phyloP scores from a whole-genome alignment of 2,888 invertebrate species.

The Parapristionchus giblindavisi region DNA sequence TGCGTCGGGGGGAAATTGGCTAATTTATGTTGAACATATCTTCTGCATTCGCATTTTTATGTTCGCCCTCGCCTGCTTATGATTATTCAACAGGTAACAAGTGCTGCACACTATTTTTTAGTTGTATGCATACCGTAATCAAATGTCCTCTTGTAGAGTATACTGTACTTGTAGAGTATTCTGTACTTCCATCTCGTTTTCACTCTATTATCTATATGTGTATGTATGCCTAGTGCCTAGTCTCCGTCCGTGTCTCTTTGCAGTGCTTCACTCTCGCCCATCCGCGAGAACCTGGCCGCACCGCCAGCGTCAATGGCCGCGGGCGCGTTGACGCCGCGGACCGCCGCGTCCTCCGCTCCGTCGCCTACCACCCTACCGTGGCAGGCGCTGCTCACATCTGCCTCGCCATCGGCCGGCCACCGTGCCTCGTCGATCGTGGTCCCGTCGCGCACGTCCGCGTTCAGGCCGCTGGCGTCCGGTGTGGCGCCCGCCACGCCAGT shows the following conservation, averaged over 20 bases:
- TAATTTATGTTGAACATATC: no score
- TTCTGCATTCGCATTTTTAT: no score
- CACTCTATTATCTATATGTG: neutral
- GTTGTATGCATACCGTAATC: no score
- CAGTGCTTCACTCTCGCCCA: constrained; percentile 17
- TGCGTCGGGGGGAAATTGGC: no score
- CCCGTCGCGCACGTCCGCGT: constrained; percentile 26
- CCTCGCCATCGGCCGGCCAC: constrained; percentile 4
- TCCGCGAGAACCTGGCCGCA: neutral
- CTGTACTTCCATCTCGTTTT: neutral
- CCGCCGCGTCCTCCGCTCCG: neutral
- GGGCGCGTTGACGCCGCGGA: no score
- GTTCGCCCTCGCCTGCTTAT: no score
- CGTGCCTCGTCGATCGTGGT: neutral
- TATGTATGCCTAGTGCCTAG: no score
- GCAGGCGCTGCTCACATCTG: constrained; percentile 17
- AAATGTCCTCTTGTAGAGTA: no score
- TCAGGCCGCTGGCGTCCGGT: constrained; percentile 5
- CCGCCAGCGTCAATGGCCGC: neutral
- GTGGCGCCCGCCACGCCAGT: neutral
- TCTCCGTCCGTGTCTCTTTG: constrained; percentile 15
- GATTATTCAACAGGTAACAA: no score
- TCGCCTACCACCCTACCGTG: constrained; percentile 4
- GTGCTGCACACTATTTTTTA: no score
- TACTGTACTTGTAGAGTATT: no score